These are phyloP conservation scores for Dromaius novaehollandiae DNA, from an alignment of 2,113 vertebrate genomes.

Conservation along the genomic window DNA sequence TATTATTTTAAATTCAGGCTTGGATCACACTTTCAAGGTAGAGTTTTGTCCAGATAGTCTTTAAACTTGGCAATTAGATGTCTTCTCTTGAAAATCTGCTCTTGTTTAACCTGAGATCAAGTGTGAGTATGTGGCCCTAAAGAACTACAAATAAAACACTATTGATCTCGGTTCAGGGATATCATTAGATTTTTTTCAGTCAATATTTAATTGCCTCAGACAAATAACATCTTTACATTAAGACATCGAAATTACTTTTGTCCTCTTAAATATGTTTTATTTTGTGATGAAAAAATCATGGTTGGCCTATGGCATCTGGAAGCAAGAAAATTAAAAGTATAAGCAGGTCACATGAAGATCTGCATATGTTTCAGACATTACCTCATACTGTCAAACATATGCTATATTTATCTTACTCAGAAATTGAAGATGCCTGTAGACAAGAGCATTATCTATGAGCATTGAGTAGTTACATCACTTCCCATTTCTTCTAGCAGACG, in stretches of 20 bases:
- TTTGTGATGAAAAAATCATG: background rate
- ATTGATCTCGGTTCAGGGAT: background rate
- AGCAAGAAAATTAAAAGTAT: background rate
- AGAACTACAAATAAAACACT: background rate
- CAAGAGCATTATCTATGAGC: background rate
- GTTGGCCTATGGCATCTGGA: background rate
- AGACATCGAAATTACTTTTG: background rate
- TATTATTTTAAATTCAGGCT: background rate
- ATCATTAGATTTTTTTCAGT: background rate
- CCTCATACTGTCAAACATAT: background rate
- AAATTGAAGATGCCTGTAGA: background rate
- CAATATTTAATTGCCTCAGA: background rate
- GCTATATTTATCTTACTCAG: background rate
- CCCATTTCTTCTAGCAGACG: background rate
- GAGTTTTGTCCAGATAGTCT: background rate
- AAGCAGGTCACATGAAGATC: background rate
- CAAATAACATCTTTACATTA: background rate
- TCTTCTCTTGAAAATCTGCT: background rate
- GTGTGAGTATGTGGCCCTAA: background rate
- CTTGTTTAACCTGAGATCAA: background rate
- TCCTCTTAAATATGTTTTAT: background rate
- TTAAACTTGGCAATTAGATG: background rate
- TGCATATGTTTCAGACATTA: background rate
- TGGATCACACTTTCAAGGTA: background rate
- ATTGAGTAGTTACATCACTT: background rate